Base-by-base conservation (phyloP, 1,140 invertebrate genomes). In the Caerostris extrusa region DNA sequence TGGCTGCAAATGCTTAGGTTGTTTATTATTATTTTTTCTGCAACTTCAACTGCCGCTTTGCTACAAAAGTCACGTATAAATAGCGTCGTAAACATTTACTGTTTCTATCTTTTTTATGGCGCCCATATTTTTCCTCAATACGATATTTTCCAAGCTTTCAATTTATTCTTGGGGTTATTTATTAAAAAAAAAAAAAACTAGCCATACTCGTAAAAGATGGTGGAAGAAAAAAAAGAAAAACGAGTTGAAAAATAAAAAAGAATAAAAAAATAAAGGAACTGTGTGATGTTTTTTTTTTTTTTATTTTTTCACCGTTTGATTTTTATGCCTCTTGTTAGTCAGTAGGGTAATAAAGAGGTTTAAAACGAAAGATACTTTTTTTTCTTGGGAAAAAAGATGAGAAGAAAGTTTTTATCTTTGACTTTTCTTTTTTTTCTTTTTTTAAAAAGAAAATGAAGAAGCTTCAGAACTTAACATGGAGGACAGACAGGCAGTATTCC, bases 71-170 rank as follows among this genome's bases (percentile, higher is more conserved):
- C 71, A 77, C 71, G 71, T 77, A 77, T 77, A 77, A 77, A 77
- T 77, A 53, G 19, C 3, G 4, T 77, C 71, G 71, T 77, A 77
- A 77, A 77, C 71, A 77, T 53, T 77, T 77, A 77, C 71, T 14
- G 71, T 77, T 77, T 77, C 71, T 77, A 77, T 77, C 71, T 77
- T 19, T 34, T 77, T 77, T 77, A 77, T 77, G 71, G 71, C 71
- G 14, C 3, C 71, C 50, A 77, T 77, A 77, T 77, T 77, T 77
- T 77, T 77, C 34, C 71, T 34, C 71, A 77, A 77, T 34, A 50
- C 71, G 71, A 77, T 77, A 34, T 77, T 77, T 77, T 77, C 71
- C 71, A 77, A 77, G 19, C 71, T 77, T 77, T 77, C 71, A 77
- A 77, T 77, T 77, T 77, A 77, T 77, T 77, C 71, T 77, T 34